Base-by-base conservation (phyloP, 1,140 invertebrate genomes). In the Tenebrio molitor region DNA sequence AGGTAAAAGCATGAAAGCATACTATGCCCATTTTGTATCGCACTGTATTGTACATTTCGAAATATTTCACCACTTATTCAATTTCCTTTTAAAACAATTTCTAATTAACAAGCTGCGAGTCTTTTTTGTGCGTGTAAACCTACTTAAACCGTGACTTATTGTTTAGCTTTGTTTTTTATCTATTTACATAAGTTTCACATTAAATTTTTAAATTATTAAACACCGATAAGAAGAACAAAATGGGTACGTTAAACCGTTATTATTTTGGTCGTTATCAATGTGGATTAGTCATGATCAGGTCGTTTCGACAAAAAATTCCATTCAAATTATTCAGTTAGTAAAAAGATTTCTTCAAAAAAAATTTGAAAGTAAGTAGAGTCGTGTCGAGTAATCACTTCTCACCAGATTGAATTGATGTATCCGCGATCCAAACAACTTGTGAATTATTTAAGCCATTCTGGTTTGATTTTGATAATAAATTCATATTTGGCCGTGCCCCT, bases 1-100 rank as follows among this genome's bases (percentile, higher is more conserved):
- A 58, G 50, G 50, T 58, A 58, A 58, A 58, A 58, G 50, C 50
- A 58, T 58, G 50, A 58, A 58, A 58, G 50, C 50, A 58, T 58
- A 58, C 50, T 58, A 58, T 58, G 50, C 50, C 50, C 50, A 58
- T 58, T 58, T 58, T 58, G 50, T 58, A 58, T 58, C 50, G 50
- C 8, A 58, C 21, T 53, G 19, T 19, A 21, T 29, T 29, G 7
- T 21, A 21, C 10, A 58, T 58, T 58, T 58, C 50, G 50, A 58
- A 58, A 58, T 58, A 25, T 58, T 58, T 58, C 50, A 33, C 50
- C 50, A 58, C 29, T 58, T 58, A 58, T 58, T 50, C 44, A 58
- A 10, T 58, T 58, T 58, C 50, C 50, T 58, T 58, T 58, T 58
- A 29, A 58, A 39, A 58, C 50, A 58, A 58, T 58, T 58, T 29